Evolutionary conservation across 2,797 vertebrate genomes (phyloP).

Genomic region (Basileuterus tristriatus): DNA sequence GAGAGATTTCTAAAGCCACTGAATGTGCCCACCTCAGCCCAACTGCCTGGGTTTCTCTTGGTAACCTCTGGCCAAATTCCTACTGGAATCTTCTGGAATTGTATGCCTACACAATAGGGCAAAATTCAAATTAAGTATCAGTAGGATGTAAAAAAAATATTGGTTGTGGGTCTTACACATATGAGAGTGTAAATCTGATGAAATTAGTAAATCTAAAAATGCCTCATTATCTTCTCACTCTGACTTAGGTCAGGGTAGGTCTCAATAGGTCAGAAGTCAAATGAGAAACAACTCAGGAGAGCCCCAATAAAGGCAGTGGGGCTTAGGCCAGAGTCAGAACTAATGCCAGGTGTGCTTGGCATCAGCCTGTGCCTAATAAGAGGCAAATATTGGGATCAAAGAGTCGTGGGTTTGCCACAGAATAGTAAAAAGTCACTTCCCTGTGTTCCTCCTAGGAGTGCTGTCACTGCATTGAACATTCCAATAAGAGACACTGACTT

Average conservation of each 20-base stretch:
- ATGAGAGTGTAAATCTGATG: not conserved
- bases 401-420: not conserved
- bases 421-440: not conserved
- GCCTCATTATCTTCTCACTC: not conserved
- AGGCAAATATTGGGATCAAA: not conserved
- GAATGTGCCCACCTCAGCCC: not conserved
- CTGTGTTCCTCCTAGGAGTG: not conserved
- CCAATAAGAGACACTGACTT: not conserved
- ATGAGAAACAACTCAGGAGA: not conserved
- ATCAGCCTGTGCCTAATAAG: not conserved
- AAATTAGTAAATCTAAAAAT: not conserved
- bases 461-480: not conserved
- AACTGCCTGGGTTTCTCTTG: not conserved
- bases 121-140: not conserved
- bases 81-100: not conserved
- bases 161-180: accelerated
- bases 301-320: not conserved
- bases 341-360: not conserved
- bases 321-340: not conserved
- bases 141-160: not conserved
- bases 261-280: not conserved
- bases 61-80: not conserved
- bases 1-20: not conserved
- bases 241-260: not conserved
- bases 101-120: not conserved